Evolutionary conservation across 2,797 vertebrate species (phyloP), one percentile per base, ranked within the genome.

Genomic region (Hafferia zeledoni): DNA sequence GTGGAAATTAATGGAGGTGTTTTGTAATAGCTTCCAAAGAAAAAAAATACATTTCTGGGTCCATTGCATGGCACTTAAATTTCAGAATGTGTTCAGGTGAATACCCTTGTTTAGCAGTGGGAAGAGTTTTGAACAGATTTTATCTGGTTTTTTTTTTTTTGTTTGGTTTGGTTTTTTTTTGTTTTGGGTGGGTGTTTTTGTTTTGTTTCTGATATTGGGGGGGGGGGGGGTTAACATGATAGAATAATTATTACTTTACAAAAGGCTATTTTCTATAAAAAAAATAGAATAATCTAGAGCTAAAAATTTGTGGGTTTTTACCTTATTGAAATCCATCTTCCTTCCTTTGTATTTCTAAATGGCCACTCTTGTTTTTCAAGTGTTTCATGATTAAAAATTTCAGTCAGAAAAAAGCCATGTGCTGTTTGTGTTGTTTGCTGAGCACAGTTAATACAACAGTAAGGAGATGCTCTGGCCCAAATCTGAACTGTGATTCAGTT

Each of bases 21-120:
- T 88, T 96, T 95, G 83, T 71, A 86, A 82, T 52, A 50, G 4
- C 35, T 90, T 90, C n/a, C 85, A 78, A 95, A 46, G 20, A 16
- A 24, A 69, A 60, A 44, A 44, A 31, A 11, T 10, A 70, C 28
- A 35, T 53, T 84, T 68, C 31, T 85, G 6, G 4, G 16, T 67
- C 30, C 17, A 82, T 85, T 70, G 12, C 60, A 47, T 20, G 17
- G 28, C n/a, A 27, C 18, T 84, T 78, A 64, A 60, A 41, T 41
- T 59, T 67, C 35, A 75, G 72, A 90, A 65, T 69, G 44, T 78
- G 12, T 60, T 76, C 30, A n/a, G 65, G 20, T 70, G 5, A 37
- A 50, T 46, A 37, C 6, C 4, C 3, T 56, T 74, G 2, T 67
- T 91, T 68, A 85, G 11, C 31, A 82, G 14, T 39, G 11, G 25